Base-by-base conservation (phyloP, 2,888 invertebrate species). In the Nymphalis urticae region DNA sequence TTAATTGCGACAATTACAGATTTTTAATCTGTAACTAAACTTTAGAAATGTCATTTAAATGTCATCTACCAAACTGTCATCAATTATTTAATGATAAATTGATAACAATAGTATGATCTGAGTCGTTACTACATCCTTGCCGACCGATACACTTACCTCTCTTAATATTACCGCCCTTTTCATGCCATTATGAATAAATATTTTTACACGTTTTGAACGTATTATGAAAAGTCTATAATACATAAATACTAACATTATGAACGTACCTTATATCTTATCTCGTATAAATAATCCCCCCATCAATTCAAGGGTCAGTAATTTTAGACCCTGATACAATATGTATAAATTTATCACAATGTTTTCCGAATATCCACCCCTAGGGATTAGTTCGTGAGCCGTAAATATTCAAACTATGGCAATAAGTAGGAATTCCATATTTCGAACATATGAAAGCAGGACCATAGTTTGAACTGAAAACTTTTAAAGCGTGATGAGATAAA, bases 321-420 rank as follows among this genome's bases (percentile, higher is more conserved):
- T 70, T n/a, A 62, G 53, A 59, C 53, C 60, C 42, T 51, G 6
- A 62, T 63, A 63, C 59, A 66, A 66, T 66, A 66, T 66, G 53
- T 66, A 65, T 58, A 60, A 69, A 66, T 69, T 69, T 66, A 63
- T 68, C 60, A 60, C 42, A 56, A 48, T 60, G 60, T 68, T 71
- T 71, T 64, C 60, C 56, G 60, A 67, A 67, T 53, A 62, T 70
- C 19, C 48, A 17, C 27, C 70, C 67, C 27, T 24, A 48, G 64
- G 58, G 70, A 59, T 48, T 63, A 59, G 59, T 63, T 66, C 53
- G 48, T 42, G 42, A 16, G 54, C 1, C 21, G 24, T 9, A 60
- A 51, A 53, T 60, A 61, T 48, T 24, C 27, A 42, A 47, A 53
- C 51, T 19, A 66, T 24, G 42, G 56, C n/a, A 21, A 47, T 47